Conservation (phyloP, 2,888 invertebrate species). For the Conus canariensis region DNA sequence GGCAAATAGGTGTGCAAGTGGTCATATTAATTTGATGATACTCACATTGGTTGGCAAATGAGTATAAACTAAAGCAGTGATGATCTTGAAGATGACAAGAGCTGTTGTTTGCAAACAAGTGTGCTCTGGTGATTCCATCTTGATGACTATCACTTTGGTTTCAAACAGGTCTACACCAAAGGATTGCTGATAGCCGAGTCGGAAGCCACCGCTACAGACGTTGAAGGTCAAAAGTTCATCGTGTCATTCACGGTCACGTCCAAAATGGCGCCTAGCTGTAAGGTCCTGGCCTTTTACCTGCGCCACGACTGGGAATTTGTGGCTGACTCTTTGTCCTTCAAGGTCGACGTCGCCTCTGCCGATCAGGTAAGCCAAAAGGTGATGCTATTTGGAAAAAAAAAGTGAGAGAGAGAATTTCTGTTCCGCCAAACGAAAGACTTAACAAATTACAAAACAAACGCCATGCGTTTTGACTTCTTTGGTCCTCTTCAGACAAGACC, state of each 20-base stretch:
- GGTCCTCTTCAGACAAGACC: no score
- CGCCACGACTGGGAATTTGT: conserved; percentile 82
- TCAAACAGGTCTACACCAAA: conserved; percentile 37
- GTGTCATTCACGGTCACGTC: conserved; percentile 84
- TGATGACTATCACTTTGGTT: no score
- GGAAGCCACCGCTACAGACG: neutral
- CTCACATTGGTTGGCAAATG: no score
- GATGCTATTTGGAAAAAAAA: no score
- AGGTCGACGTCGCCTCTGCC: conserved; percentile 87
- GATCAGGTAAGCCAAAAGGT: conserved; percentile 80
- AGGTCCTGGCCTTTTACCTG: conserved; percentile 89
- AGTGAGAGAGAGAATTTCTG: no score
- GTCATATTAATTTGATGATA: no score
- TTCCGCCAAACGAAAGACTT: no score
- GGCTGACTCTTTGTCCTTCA: conserved; percentile 90
- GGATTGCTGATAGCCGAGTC: conserved; percentile 21
- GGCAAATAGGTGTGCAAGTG: no score
- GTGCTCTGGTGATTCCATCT: neutral
- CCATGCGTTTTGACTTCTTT: no score
- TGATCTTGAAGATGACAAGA: no score
- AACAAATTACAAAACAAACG: no score
- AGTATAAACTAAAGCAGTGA: no score
- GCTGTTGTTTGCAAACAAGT: neutral
- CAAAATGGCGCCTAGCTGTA: conserved; percentile 84
- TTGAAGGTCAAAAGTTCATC: neutral